Evolutionary conservation across 2,888 invertebrate genomes (phyloP).

Genomic region (Amiota minor): DNA sequence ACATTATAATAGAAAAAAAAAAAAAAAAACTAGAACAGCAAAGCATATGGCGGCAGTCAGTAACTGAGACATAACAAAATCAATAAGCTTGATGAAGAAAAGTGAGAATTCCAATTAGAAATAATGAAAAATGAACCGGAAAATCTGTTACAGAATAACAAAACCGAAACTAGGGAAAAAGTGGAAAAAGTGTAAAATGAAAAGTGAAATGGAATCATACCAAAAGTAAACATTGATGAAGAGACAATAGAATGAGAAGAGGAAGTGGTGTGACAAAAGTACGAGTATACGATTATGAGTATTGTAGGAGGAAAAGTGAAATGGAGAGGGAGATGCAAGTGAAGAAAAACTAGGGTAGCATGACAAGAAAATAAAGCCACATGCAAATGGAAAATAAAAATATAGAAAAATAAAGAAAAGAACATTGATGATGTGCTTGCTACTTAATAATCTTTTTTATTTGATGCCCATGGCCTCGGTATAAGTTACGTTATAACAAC

Average conservation of each 20-base stretch:
- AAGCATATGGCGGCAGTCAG: constrained; percentile 11
- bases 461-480: no score
- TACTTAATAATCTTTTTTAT: no score
- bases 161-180: constrained; percentile 20
- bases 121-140: constrained; percentile 57
- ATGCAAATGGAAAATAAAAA: constrained; percentile 63
- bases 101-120: constrained; percentile 29
- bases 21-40: background rate
- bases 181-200: constrained; percentile 19
- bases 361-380: constrained; percentile 31
- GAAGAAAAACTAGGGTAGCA: background rate
- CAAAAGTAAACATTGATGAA: background rate
- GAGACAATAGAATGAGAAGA: background rate
- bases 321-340: background rate
- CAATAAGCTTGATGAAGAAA: constrained; percentile 25
- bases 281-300: no score
- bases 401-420: constrained; percentile 63
- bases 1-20: background rate
- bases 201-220: constrained; percentile 17
- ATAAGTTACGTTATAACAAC: no score
- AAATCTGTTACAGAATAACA: constrained; percentile 43
- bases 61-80: constrained; percentile 4
- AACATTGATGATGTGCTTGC: no score
- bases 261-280: background rate
- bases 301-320: background rate